Conservation (phyloP, 1,140 invertebrate genomes). For the Zophobas morio region DNA sequence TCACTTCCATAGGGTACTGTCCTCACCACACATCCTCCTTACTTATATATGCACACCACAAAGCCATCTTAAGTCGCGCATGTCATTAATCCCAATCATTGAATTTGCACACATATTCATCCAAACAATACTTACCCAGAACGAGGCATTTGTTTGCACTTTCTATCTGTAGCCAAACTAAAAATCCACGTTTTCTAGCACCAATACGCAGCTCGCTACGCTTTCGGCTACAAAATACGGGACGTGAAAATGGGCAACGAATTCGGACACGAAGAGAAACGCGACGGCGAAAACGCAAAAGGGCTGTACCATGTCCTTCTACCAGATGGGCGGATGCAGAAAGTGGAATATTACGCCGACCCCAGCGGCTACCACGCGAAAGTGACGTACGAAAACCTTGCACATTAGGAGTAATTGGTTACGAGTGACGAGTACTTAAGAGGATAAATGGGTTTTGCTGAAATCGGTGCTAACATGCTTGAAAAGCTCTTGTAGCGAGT, state of each 20-base stretch:
- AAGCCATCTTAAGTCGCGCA: conserved; percentile 8
- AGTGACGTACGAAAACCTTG: conserved; percentile 75
- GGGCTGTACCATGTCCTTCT: conserved; percentile 84
- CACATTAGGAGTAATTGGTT: conserved; percentile 9
- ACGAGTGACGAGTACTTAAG: not conserved
- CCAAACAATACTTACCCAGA: conserved; percentile 30
- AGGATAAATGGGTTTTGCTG: not conserved
- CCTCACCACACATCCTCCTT: not conserved
- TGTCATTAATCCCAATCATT: not conserved
- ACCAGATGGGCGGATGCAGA: conserved; percentile 83
- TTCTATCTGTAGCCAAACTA: not conserved
- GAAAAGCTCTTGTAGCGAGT: no score
- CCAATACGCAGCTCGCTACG: conserved; percentile 80
- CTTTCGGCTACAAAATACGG: conserved; percentile 81
- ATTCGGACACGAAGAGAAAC: conserved; percentile 80
- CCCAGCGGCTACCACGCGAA: conserved; percentile 82
- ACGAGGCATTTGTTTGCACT: conserved; percentile 3
- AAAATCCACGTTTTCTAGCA: conserved; percentile 66
- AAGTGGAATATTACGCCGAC: conserved; percentile 84
- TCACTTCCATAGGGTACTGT: conserved; percentile 6
- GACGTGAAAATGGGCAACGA: conserved; percentile 79
- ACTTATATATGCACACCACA: conserved; percentile 18
- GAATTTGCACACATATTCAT: conserved; percentile 13
- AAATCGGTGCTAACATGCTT: no score
- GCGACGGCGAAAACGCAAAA: conserved; percentile 75